These are phyloP conservation scores for Miichthys miiuy DNA, from an alignment of 2,797 vertebrate genomes.

Conservation along the genomic window DNA sequence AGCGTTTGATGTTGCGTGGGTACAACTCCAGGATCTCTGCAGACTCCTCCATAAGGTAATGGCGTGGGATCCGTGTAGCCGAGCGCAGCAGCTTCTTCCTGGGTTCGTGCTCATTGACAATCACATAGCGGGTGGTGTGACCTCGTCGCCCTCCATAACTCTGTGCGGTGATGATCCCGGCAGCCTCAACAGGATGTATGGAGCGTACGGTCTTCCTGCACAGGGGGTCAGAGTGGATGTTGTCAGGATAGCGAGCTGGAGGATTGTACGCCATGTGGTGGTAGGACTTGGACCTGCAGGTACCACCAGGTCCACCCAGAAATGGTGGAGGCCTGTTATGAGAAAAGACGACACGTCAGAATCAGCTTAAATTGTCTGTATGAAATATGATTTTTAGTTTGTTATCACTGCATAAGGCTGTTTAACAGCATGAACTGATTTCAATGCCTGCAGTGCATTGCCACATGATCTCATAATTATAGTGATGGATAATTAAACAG, in stretches of 20 bases:
- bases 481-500: slow-evolving; percentile 5
- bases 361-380: slow-evolving; percentile 8
- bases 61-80: slow-evolving; percentile 85
- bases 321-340: slow-evolving; percentile 81
- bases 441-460: slow-evolving; percentile 9
- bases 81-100: slow-evolving; percentile 85
- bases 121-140: slow-evolving; percentile 86
- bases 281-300: slow-evolving; percentile 84
- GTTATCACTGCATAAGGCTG: not conserved
- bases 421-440: not conserved
- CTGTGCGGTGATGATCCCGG: slow-evolving; percentile 75
- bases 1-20: slow-evolving; percentile 84
- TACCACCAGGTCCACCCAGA: slow-evolving; percentile 79
- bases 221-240: slow-evolving; percentile 87
- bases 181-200: slow-evolving; percentile 64
- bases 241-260: slow-evolving; percentile 75
- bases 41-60: slow-evolving; percentile 84
- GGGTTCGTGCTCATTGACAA: slow-evolving; percentile 89
- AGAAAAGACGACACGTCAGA: slow-evolving; percentile 41
- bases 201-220: slow-evolving; percentile 86
- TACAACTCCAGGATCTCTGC: slow-evolving; percentile 87
- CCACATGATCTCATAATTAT: not conserved
- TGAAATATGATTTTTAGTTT: not conserved
- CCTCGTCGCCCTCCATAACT: slow-evolving; percentile 77
- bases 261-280: slow-evolving; percentile 79